phyloP scores from a whole-genome alignment of 2,888 invertebrate species.

The Diadegma fenestrale region DNA sequence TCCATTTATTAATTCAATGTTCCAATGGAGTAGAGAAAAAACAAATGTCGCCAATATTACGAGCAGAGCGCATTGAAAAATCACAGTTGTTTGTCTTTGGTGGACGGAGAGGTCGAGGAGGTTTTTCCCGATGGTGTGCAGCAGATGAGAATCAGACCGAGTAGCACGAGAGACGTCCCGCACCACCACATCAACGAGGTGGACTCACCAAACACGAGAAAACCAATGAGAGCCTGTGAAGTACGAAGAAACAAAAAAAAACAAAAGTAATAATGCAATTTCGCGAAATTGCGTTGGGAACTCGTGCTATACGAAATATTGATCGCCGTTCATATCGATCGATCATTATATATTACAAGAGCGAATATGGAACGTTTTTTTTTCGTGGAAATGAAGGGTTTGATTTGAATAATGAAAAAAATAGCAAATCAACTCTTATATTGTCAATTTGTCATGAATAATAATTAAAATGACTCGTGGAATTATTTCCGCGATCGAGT shows the following conservation, averaged over 20 bases:
- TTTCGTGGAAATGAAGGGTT: neutral
- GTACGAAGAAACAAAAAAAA: conserved; percentile 30
- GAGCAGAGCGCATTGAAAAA: neutral
- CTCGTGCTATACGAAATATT: conserved; percentile 41
- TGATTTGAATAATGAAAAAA: neutral
- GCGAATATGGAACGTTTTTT: conserved; percentile 11
- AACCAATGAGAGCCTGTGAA: conserved; percentile 90
- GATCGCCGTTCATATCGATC: conserved; percentile 42
- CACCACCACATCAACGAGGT: conserved; percentile 90
- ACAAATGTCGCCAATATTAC: neutral
- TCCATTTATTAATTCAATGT: conserved; percentile 33
- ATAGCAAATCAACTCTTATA: neutral
- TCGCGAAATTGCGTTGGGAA: conserved; percentile 8
- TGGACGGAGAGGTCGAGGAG: conserved; percentile 21
- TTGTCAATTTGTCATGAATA: no score
- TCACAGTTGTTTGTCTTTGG: conserved; percentile 60
- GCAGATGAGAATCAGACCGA: conserved; percentile 89
- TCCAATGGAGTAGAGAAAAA: neutral
- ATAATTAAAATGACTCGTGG: no score
- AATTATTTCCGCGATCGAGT: no score
- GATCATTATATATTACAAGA: conserved; percentile 30
- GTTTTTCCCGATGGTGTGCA: conserved; percentile 66
- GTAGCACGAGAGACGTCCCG: conserved; percentile 89
- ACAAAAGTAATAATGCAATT: conserved; percentile 11
- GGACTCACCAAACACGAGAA: conserved; percentile 89